Conservation (phyloP, 2,113 vertebrate species). For the Megaceryle torquata region DNA sequence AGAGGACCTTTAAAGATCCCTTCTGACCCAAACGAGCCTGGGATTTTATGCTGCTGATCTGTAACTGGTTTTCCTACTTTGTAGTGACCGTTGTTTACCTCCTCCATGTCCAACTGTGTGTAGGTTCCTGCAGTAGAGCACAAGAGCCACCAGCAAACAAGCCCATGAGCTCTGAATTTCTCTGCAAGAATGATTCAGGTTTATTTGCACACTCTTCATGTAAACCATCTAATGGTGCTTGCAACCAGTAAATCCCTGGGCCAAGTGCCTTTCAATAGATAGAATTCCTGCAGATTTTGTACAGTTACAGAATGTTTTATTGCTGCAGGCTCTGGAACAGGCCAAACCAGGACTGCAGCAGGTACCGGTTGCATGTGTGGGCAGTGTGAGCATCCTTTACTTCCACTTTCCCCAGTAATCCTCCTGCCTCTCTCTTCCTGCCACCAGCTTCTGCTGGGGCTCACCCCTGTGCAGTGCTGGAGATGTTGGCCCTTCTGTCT, state of each 20-base stretch:
- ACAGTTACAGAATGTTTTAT: not conserved
- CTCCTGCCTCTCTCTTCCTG: not conserved
- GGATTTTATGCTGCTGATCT: not conserved
- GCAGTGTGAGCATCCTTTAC: not conserved
- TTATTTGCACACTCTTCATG: not conserved
- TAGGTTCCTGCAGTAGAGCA: not conserved
- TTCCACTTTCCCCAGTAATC: not conserved
- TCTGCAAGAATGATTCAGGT: not conserved
- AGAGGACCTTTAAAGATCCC: no score
- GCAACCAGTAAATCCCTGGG: not conserved
- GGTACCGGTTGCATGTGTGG: not conserved
- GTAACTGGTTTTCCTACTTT: not conserved
- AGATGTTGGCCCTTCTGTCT: not conserved
- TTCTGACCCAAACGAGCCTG: no score
- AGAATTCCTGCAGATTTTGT: not conserved
- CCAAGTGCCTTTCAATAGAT: not conserved
- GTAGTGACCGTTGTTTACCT: not conserved
- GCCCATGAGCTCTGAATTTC: not conserved
- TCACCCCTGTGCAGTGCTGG: not conserved
- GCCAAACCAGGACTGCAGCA: not conserved
- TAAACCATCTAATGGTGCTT: not conserved
- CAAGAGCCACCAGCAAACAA: not conserved
- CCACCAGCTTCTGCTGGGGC: not conserved
- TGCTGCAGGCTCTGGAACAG: not conserved
- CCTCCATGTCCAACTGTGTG: not conserved